These are phyloP conservation scores for Lasius platythorax DNA, from an alignment of 2,888 invertebrate species.

Conservation along the genomic window DNA sequence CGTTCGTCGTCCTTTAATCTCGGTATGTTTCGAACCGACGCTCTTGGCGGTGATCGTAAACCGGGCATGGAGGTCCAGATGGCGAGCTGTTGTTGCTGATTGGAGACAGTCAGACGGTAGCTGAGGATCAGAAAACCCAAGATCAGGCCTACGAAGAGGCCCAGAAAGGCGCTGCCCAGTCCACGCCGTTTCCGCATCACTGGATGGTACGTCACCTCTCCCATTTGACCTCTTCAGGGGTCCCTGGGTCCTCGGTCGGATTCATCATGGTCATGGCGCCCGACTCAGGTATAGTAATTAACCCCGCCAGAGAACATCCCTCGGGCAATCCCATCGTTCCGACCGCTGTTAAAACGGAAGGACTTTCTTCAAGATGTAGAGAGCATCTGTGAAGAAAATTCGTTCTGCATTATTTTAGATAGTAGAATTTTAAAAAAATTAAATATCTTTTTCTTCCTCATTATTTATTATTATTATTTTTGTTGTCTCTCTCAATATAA, in stretches of 20 bases:
- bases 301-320: slow-evolving; percentile 19
- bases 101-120: slow-evolving; percentile 74
- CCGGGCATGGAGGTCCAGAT: slow-evolving; percentile 59
- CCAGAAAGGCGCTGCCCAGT: slow-evolving; percentile 86
- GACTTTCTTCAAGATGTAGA: slow-evolving; percentile 11
- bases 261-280: slow-evolving; percentile 64
- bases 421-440: not conserved
- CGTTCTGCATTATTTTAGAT: not conserved
- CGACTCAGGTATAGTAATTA: slow-evolving; percentile 49
- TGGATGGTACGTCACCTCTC: slow-evolving; percentile 78
- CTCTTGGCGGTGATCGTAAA: slow-evolving; percentile 26
- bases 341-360: not conserved
- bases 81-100: slow-evolving; percentile 49
- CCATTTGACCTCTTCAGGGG: slow-evolving; percentile 69
- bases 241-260: slow-evolving; percentile 59
- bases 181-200: slow-evolving; percentile 85
- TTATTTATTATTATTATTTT: not conserved
- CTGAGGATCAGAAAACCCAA: slow-evolving; percentile 85
- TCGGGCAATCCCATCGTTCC: slow-evolving; percentile 60
- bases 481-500: not conserved
- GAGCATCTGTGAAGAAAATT: slow-evolving; percentile 50
- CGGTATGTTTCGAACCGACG: slow-evolving; percentile 56
- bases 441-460: not conserved
- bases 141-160: slow-evolving; percentile 88
- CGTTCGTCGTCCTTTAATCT: slow-evolving; percentile 60